Base-by-base conservation (phyloP, 2,797 vertebrate species). In the Vultur gryphus region DNA sequence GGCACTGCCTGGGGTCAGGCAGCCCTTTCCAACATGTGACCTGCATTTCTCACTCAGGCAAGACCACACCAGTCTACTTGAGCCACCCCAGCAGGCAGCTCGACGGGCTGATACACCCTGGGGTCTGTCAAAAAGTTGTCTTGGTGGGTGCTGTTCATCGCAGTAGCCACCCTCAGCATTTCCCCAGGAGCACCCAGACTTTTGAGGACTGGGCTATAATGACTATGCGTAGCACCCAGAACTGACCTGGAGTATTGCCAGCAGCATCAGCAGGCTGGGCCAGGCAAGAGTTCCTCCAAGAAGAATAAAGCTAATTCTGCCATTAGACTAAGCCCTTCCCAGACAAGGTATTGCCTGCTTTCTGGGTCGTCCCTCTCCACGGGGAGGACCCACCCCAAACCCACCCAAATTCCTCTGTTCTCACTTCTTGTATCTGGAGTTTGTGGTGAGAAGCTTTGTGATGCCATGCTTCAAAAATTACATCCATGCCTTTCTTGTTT, bases 401-500 rank as follows among this genome's bases (percentile, higher is more conserved):
- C 59, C 79, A 76, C 91, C 57, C 91, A 89, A 21, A 92, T 91
- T 94, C 84, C 48, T 93, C 48, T 91, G 35, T 75, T 55, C 76
- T 86, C 35, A 18, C 20, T 64, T 77, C 75, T 94, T 66, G 13
- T 69, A 75, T 66, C 72, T 81, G 20, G 46, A 69, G 9, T 69
- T 92, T 49, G 46, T 52, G 80, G 54, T 54, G n/a, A 91, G 76
- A 91, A 48, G 9, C 25, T 91, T 80, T 90, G 43, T 81, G 89
- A 92, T 77, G 71, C 39, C 44, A 59, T 57, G 64, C 23, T 87
- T 95, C 70, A 96, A 65, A 90, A 93, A 94, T 76, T 82, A 70
- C 58, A 66, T 72, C 88, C 35, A 2, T 62, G 65, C 16, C 35
- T 90, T 94, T 96, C 92, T 91, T 81, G 79, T 94, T 95, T 92